Conservation (phyloP, 2,888 invertebrate genomes). For the Rhagonycha lutea region DNA sequence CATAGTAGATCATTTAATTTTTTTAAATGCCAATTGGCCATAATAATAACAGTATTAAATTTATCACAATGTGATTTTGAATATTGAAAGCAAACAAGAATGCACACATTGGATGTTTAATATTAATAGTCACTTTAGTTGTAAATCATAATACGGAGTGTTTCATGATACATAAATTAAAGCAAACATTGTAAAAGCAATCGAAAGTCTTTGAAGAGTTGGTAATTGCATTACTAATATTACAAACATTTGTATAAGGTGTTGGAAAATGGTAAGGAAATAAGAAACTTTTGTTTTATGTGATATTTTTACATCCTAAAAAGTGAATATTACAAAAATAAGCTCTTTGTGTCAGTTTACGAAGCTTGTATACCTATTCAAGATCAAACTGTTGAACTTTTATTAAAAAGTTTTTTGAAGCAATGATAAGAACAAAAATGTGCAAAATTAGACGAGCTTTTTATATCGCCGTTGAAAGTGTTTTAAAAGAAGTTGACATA, state of each 20-base stretch:
- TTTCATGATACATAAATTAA: not conserved
- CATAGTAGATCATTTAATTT: no score
- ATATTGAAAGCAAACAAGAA: not conserved
- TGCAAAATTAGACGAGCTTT: not conserved
- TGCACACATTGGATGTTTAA: not conserved
- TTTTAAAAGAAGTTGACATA: not conserved
- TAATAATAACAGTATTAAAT: no score
- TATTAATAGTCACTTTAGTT: not conserved
- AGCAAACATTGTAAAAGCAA: not conserved
- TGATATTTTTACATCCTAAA: not conserved
- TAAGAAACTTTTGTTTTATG: not conserved
- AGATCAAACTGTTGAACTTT: not conserved
- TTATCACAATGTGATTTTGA: not conserved
- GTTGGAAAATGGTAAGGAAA: not conserved
- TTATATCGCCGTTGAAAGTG: not conserved
- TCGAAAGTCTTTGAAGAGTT: not conserved
- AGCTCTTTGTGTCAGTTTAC: not conserved
- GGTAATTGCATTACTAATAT: not conserved
- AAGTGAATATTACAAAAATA: not conserved
- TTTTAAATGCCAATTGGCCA: no score
- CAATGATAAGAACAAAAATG: not conserved
- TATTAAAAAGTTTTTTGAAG: not conserved
- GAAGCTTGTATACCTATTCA: not conserved
- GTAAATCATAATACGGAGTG: not conserved
- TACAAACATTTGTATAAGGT: not conserved